These are phyloP conservation scores for Scaptodrosophila latifasciaeformis DNA, from an alignment of 2,888 invertebrate species.

Conservation along the genomic window DNA sequence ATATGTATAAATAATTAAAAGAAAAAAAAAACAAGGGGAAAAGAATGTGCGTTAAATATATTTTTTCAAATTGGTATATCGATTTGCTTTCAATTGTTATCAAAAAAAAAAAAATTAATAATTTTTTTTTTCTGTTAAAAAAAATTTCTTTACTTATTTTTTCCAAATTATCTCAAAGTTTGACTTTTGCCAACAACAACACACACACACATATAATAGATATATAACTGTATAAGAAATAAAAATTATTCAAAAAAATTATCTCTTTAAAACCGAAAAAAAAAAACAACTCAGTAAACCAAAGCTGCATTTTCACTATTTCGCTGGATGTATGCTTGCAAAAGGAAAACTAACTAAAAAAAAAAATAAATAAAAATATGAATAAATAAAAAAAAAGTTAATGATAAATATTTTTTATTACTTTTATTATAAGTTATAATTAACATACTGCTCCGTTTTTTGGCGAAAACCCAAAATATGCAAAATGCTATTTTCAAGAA, in stretches of 20 bases:
- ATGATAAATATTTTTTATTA: constrained; percentile 18
- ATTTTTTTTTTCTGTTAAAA: no score
- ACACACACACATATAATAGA: constrained; percentile 28
- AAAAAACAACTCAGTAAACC: constrained; percentile 23
- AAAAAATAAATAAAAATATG: constrained; percentile 13
- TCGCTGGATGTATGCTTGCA: not conserved
- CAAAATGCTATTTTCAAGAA: constrained; percentile 45
- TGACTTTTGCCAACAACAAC: constrained; percentile 14
- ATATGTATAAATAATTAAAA: not conserved
- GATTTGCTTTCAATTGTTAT: not conserved
- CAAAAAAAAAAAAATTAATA: not conserved
- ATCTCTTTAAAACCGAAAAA: not conserved
- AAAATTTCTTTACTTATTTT: no score
- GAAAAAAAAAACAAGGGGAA: no score
- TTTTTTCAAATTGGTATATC: no score
- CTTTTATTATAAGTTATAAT: constrained; percentile 32
- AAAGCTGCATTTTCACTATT: not conserved
- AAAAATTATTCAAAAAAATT: not conserved
- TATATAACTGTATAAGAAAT: constrained; percentile 8
- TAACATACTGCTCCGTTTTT: constrained; percentile 12
- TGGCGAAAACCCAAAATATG: constrained; percentile 23
- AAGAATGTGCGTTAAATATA: no score
- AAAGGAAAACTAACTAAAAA: not conserved
- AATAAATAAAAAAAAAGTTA: constrained; percentile 19
- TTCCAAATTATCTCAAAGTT: no score